phyloP scores from a whole-genome alignment of 2,113 vertebrate genomes.

The Cervus canadensis region DNA sequence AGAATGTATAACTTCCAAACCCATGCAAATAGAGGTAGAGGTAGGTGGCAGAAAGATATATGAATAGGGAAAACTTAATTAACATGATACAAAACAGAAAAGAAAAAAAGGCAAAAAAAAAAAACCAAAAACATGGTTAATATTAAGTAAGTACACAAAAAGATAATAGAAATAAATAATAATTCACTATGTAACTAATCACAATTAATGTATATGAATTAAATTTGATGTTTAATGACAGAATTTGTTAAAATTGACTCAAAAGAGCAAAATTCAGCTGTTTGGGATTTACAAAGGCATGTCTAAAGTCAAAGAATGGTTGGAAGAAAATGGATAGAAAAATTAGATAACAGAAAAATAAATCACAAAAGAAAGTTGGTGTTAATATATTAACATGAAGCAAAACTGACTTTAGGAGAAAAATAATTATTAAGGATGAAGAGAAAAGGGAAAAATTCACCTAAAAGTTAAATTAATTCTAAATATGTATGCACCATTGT shows the following conservation, averaged over 20 bases:
- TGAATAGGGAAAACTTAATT: neutral
- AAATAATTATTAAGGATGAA: neutral
- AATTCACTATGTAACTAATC: neutral
- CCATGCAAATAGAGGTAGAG: neutral
- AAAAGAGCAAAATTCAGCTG: neutral
- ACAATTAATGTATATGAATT: too few species aligned
- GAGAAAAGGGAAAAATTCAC: neutral
- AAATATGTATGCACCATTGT: neutral
- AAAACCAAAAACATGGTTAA: neutral
- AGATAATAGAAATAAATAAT: neutral
- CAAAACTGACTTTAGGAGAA: neutral
- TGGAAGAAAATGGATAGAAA: neutral
- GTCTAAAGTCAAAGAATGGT: neutral
- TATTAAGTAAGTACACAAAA: neutral
- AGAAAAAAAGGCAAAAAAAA: neutral
- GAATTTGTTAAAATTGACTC: neutral
- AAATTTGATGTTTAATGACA: neutral
- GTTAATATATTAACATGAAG: neutral
- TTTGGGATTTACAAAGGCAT: neutral
- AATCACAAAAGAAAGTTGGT: neutral
- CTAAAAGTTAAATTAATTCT: neutral
- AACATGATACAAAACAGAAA: neutral
- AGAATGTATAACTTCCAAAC: neutral
- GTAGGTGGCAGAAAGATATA: neutral
- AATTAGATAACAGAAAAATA: neutral